phyloP scores from a whole-genome alignment of 2,113 vertebrate species.

The Plotosus lineatus region DNA sequence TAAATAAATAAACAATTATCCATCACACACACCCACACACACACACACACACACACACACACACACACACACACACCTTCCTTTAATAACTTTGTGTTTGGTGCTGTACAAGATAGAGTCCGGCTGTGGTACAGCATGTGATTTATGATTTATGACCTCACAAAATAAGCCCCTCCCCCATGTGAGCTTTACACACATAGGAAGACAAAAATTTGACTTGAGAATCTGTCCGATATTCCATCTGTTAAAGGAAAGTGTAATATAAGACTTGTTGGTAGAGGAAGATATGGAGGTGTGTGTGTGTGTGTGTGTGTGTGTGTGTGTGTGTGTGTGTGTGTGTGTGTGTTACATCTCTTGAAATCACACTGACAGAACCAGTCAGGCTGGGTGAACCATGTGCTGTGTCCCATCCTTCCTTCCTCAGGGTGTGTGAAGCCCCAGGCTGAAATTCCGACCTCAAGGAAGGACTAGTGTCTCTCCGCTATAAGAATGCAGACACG shows the following conservation, averaged over 20 bases:
- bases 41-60: neutral
- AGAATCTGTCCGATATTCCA: too few species aligned
- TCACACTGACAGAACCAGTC: conserved; percentile 43
- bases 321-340: conserved; percentile 7
- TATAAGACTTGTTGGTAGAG: neutral
- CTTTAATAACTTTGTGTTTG: neutral
- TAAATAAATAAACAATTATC: too few species aligned
- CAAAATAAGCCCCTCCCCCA: neutral
- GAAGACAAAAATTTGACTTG: neutral
- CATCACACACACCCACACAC: neutral
- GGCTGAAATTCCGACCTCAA: conserved; percentile 13
- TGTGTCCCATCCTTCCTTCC: conserved; percentile 2
- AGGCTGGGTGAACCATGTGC: conserved; percentile 14
- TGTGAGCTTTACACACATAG: neutral
- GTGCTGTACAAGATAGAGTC: too few species aligned
- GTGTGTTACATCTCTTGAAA: conserved; percentile 1
- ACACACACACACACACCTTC: neutral
- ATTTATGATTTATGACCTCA: neutral
- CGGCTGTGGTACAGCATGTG: neutral
- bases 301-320: neutral
- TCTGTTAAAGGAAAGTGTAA: neutral
- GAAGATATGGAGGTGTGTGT: neutral
- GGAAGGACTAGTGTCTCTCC: neutral
- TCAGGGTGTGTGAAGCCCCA: conserved; percentile 8
- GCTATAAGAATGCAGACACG: neutral